Conservation (phyloP, 2,797 vertebrate genomes). For the Syngnathus rostellatus region DNA sequence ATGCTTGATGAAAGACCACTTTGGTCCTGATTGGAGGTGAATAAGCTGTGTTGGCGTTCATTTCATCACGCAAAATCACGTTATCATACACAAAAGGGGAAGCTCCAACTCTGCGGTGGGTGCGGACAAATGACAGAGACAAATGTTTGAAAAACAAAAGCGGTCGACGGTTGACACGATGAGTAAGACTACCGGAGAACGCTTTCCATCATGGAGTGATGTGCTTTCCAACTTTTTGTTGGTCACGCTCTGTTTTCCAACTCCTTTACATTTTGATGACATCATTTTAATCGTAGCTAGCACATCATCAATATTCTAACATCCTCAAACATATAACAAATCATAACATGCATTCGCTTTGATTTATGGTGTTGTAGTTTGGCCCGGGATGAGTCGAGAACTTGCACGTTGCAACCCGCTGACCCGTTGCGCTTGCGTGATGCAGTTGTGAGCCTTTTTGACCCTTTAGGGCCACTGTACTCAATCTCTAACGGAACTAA, state of each 20-base stretch:
- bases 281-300: not conserved
- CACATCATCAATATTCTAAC: not conserved
- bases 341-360: not conserved
- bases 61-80: slow-evolving; percentile 52
- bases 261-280: not conserved
- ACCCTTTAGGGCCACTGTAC: not conserved
- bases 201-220: slow-evolving; percentile 21
- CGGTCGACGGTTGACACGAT: slow-evolving; percentile 25
- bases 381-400: not conserved
- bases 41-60: slow-evolving; percentile 39
- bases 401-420: not conserved
- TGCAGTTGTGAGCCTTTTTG: not conserved
- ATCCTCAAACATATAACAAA: slow-evolving; percentile 2
- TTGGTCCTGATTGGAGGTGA: slow-evolving; percentile 36
- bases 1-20: slow-evolving; percentile 33
- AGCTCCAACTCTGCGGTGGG: slow-evolving; percentile 38
- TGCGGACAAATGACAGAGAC: slow-evolving; percentile 42
- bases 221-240: not conserved
- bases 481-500: not conserved
- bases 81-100: slow-evolving; percentile 41
- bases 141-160: slow-evolving; percentile 44
- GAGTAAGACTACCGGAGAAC: slow-evolving; percentile 14
- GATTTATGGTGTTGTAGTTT: not conserved
- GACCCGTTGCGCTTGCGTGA: not conserved
- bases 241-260: not conserved